Conservation (phyloP, 1,140 invertebrate genomes). For the Drosophila equinoxialis region DNA sequence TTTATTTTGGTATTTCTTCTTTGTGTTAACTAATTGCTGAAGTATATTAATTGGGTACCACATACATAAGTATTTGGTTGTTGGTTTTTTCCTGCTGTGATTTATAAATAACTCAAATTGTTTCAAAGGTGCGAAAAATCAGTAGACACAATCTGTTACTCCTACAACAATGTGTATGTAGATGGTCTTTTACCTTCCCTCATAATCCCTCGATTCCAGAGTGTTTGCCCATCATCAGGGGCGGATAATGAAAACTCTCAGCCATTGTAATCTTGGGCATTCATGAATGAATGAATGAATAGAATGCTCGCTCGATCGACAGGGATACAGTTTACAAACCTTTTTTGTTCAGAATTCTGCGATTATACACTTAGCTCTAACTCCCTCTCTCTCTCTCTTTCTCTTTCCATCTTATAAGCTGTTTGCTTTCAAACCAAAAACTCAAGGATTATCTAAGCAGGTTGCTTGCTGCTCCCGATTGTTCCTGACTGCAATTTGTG, state of each 20-base stretch:
- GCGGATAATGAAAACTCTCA: conserved; percentile 58
- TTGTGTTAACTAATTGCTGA: conserved; percentile 44
- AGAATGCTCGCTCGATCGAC: too few species aligned
- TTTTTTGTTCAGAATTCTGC: conserved; percentile 65
- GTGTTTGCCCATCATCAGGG: conserved; percentile 70
- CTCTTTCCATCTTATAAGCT: conserved; percentile 43
- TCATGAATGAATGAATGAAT: conserved; percentile 53
- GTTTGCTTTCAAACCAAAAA: conserved; percentile 46
- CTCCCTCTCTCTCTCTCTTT: conserved; percentile 32
- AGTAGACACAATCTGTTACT: conserved; percentile 35
- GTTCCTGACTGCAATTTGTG: conserved; percentile 59
- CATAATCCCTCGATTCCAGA: conserved; percentile 25
- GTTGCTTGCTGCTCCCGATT: conserved; percentile 27
- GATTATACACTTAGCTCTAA: conserved; percentile 59
- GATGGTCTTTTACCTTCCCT: conserved; percentile 20
- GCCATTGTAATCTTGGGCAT: conserved; percentile 23
- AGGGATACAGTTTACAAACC: conserved; percentile 59
- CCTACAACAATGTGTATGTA: neutral
- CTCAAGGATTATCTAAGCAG: conserved; percentile 56
- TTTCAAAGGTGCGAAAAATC: conserved; percentile 67
- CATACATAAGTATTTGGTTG: neutral
- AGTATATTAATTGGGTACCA: conserved; percentile 25
- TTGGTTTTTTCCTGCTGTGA: conserved; percentile 1
- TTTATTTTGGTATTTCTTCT: too few species aligned
- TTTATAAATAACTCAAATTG: conserved; percentile 46